These are phyloP conservation scores for Peromyscus eremicus DNA, from an alignment of 2,797 vertebrate species.

Conservation along the genomic window DNA sequence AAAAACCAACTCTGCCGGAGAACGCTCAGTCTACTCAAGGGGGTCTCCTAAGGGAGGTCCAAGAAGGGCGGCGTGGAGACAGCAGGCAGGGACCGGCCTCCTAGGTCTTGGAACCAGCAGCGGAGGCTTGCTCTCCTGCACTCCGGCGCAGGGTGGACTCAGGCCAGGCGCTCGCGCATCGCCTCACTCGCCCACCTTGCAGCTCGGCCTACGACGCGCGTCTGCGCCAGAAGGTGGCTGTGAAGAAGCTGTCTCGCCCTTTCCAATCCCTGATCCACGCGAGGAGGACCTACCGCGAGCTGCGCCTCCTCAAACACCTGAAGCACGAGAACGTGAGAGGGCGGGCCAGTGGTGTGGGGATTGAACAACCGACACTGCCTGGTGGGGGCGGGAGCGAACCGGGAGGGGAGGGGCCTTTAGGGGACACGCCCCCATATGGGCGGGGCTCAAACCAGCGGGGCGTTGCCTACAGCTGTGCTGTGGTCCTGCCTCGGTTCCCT, in stretches of 20 bases:
- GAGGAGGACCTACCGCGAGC: conserved; percentile 96
- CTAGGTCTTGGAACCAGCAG: neutral
- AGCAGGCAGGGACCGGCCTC: neutral
- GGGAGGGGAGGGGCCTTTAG: fast-evolving
- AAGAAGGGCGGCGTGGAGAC: neutral
- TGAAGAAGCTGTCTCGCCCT: conserved; percentile 98
- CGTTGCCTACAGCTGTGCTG: neutral
- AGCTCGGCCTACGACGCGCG: conserved; percentile 94
- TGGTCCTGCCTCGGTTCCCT: too few species aligned
- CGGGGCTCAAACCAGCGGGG: neutral
- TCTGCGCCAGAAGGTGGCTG: conserved; percentile 95
- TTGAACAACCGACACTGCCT: neutral
- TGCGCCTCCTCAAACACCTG: conserved; percentile 97
- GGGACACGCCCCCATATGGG: neutral
- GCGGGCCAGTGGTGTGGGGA: fast-evolving
- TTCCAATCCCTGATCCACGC: conserved; percentile 98
- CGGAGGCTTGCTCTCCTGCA: neutral
- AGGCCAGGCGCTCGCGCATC: neutral
- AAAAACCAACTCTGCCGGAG: neutral
- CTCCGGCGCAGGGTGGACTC: neutral
- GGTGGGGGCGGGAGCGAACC: neutral
- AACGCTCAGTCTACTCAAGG: neutral
- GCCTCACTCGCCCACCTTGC: conserved; percentile 67
- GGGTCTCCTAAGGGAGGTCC: neutral
- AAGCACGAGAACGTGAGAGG: conserved; percentile 96